Evolutionary conservation across 1,140 invertebrate species (phyloP).

Genomic region (Gryllus bimaculatus): DNA sequence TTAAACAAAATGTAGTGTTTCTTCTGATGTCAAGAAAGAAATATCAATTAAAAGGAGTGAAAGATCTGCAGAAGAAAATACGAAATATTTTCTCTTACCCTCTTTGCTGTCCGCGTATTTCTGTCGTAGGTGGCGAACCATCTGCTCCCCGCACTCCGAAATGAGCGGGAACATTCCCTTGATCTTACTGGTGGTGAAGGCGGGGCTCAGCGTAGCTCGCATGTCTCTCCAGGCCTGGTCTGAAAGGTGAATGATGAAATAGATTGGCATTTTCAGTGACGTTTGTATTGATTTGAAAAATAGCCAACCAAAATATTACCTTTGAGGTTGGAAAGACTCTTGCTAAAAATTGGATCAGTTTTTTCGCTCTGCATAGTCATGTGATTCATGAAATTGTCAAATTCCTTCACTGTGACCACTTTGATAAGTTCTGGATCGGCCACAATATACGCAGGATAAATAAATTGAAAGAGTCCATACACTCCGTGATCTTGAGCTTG

Average conservation of each 20-base stretch:
- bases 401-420: conserved; percentile 30
- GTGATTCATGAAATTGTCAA: conserved; percentile 35
- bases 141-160: conserved; percentile 11
- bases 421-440: conserved; percentile 22
- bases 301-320: conserved; percentile 19
- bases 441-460: not conserved
- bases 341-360: conserved; percentile 33
- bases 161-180: conserved; percentile 13
- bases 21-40: too few relatives aligned
- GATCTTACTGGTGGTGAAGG: conserved; percentile 23
- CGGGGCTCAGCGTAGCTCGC: conserved; percentile 23
- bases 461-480: not conserved
- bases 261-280: not conserved
- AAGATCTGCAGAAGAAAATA: too few relatives aligned
- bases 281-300: not conserved
- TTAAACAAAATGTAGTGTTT: too few relatives aligned
- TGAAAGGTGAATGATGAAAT: not conserved
- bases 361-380: conserved; percentile 28
- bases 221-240: conserved; percentile 26
- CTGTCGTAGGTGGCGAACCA: not conserved
- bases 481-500: not conserved
- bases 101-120: too few relatives aligned
- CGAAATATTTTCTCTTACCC: too few relatives aligned
- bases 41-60: too few relatives aligned
- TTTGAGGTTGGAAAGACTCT: conserved; percentile 33